Percentiles rank a stretch among this genome's conserved stretches.
Evolutionary conservation across 1,140 invertebrate species (phyloP).

Genomic region (Heterodera schachtii): DNA sequence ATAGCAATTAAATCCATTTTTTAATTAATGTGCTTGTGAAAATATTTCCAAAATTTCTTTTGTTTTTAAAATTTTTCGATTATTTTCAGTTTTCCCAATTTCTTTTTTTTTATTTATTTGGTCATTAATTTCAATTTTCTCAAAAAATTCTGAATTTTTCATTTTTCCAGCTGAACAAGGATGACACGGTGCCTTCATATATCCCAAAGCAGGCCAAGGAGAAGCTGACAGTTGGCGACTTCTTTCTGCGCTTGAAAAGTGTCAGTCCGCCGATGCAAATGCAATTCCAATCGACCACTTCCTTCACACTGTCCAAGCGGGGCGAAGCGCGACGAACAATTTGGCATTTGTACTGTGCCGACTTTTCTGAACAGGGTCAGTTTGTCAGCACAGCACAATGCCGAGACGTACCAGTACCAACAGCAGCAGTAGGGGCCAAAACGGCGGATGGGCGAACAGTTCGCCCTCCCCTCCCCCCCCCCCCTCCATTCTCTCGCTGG

Average conservation of each 20-base stretch:
- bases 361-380: conserved; percentile 43
- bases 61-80: neutral
- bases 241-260: conserved; percentile 37
- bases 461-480: no score
- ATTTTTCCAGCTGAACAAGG: conserved; percentile 43
- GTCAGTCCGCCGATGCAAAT: conserved; percentile 30
- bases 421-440: no score
- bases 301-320: conserved; percentile 48
- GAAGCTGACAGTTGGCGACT: conserved; percentile 49
- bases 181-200: conserved; percentile 51
- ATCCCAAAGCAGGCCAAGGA: conserved; percentile 53
- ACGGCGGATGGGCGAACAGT: no score
- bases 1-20: no score
- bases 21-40: no score
- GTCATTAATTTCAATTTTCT: no score
- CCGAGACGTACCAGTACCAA: no score
- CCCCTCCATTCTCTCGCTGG: no score
- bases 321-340: conserved; percentile 51
- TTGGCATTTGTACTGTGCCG: conserved; percentile 53
- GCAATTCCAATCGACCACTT: conserved; percentile 54
- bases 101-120: no score
- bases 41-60: no score
- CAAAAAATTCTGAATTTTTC: no score
- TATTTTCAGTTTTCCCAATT: neutral
- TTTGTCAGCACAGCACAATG: no score